Evolutionary conservation across 2,797 vertebrate species (phyloP), one percentile per base, ranked within the genome.

Genomic region (Pangasius macronema): DNA sequence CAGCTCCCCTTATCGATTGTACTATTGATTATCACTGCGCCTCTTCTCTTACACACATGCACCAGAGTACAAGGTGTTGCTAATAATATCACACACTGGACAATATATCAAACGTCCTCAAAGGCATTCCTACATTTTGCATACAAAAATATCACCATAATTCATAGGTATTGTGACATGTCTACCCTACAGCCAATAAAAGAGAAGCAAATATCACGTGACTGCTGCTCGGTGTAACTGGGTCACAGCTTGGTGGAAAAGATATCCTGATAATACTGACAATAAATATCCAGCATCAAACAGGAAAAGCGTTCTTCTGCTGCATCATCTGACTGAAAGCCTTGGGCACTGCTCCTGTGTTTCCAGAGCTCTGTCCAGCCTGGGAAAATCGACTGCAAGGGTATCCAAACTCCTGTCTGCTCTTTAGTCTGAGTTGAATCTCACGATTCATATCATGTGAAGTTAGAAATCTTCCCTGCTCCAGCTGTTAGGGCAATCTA

Each of bases 271-370:
- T 27, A 67, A 81, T 49, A 76, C 20, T 24, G 24, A 42, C 65
- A 83, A 68, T 87, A 84, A 86, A 84, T 86, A 82, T 70, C 20
- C n/a, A 73, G 59, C 18, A 36, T 70, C 55, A 85, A 36, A 83
- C 87, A 84, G 53, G 20, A 77, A 80, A 76, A 53, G 65, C 49
- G 24, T 63, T 57, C 63, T 86, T 51, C 77, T 79, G 79, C 57
- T 46, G 20, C 80, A 87, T 87, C 30, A 59, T 36, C 5, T 89
- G 85, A 86, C 65, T 85, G 77, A 84, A 85, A 84, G 27, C 9
- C 42, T 76, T 85, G 84, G 68, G 61, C 67, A 81, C 55, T 73
- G 67, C 57, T 83, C 33, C 20, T 14, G 55, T 42, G 65, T 87
- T 86, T 90, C 73, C 83, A 81, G 61, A 77, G 80, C 63, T 46